These are phyloP conservation scores for Graphium colonna DNA, from an alignment of 2,888 invertebrate species.

Conservation along the genomic window DNA sequence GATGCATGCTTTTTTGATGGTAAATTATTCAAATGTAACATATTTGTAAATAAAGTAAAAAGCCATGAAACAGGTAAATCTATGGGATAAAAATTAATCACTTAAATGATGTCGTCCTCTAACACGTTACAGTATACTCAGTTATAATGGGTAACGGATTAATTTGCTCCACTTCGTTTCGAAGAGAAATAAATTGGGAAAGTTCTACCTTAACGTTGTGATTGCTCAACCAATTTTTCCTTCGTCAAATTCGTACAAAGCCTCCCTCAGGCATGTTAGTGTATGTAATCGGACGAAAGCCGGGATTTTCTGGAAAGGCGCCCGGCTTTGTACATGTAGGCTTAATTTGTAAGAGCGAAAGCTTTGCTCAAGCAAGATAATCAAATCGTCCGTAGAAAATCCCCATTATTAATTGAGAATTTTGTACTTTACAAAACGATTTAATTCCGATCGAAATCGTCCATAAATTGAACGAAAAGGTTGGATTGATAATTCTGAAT, in stretches of 20 bases:
- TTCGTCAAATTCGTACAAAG: conserved; percentile 2
- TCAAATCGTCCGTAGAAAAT: conserved; percentile 8
- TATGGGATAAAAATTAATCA: not conserved
- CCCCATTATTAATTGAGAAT: not conserved
- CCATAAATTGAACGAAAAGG: no score
- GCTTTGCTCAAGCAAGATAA: conserved; percentile 12
- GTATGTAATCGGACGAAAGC: conserved; percentile 11
- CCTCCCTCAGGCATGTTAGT: conserved; percentile 8
- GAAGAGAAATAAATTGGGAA: not conserved
- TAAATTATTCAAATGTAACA: no score
- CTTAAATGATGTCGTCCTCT: not conserved
- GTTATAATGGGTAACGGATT: no score
- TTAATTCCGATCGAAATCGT: not conserved
- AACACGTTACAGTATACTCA: no score
- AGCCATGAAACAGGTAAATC: not conserved
- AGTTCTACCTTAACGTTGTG: not conserved
- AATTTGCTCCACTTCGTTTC: not conserved
- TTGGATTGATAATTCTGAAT: no score
- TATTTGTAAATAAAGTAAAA: not conserved
- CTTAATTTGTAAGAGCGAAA: conserved; percentile 18
- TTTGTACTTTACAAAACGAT: not conserved
- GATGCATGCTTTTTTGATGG: no score
- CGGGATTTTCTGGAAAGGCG: conserved; percentile 12
- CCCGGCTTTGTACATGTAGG: conserved; percentile 8
- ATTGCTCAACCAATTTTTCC: not conserved